Evolutionary conservation across 2,888 invertebrate genomes (phyloP).

Genomic region (Linnaemya vulpina): DNA sequence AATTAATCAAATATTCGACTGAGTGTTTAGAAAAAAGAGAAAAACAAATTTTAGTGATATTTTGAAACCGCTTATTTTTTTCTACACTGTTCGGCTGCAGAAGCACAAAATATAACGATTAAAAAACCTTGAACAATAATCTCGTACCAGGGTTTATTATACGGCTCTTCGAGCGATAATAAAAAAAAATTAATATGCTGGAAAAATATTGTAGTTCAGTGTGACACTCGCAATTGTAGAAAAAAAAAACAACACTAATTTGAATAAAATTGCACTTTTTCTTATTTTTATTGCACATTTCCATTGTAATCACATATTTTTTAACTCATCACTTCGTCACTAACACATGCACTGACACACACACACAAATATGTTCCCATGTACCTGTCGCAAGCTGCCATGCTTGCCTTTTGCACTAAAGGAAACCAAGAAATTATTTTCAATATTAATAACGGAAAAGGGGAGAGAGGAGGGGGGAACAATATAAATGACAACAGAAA

Average conservation of each 20-base stretch:
- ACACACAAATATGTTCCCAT: conserved; percentile 18
- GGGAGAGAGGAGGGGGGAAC: neutral
- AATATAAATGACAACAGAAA: conserved; percentile 14
- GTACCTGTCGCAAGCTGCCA: conserved; percentile 41
- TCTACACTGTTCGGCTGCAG: too few species aligned
- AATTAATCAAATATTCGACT: too few species aligned
- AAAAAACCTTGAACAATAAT: too few species aligned
- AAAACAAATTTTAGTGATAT: too few species aligned
- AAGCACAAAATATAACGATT: too few species aligned
- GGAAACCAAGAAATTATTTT: conserved; percentile 34
- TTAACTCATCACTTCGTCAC: conserved; percentile 60
- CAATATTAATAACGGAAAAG: conserved; percentile 6
- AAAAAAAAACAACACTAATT: neutral
- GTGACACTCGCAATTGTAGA: too few species aligned
- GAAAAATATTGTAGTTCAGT: too few species aligned
- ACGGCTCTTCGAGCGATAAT: too few species aligned
- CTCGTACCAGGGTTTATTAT: too few species aligned
- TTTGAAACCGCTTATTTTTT: too few species aligned
- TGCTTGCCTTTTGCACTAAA: neutral
- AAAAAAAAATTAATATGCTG: too few species aligned
- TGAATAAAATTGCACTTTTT: conserved; percentile 4
- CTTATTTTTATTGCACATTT: neutral
- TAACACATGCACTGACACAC: conserved; percentile 31
- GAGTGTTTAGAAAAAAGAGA: too few species aligned
- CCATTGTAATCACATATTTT: conserved; percentile 10